Conservation (phyloP, 2,888 invertebrate genomes). For the Julus scandinavius region DNA sequence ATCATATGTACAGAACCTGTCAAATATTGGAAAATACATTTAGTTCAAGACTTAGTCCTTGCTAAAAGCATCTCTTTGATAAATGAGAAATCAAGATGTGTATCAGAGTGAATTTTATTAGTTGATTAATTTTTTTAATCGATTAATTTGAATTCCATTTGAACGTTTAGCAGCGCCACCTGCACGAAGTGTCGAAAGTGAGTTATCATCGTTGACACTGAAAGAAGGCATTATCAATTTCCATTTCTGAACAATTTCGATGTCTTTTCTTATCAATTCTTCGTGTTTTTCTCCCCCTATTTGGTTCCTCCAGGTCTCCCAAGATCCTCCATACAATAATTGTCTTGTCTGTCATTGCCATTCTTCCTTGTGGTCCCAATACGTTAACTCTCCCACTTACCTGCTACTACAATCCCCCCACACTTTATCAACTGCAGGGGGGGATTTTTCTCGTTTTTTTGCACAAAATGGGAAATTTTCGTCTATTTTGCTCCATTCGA, state of each 20-base stretch:
- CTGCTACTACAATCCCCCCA: neutral
- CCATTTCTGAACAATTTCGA: conserved; percentile 7
- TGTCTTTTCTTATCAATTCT: conserved; percentile 7
- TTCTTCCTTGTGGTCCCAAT: neutral
- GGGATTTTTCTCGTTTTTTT: neutral
- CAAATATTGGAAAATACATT: too few species aligned
- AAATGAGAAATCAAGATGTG: neutral
- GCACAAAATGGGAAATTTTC: conserved; percentile 26
- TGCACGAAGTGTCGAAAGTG: neutral
- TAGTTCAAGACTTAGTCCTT: too few species aligned
- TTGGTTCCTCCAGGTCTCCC: too few species aligned
- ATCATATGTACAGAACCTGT: too few species aligned
- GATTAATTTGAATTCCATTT: neutral
- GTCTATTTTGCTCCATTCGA: conserved; percentile 23
- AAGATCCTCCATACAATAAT: neutral
- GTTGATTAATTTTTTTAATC: neutral
- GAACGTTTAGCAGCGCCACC: neutral
- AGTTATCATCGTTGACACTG: neutral
- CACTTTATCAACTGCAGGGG: conserved; percentile 22
- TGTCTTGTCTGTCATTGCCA: conserved; percentile 22
- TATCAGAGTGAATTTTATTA: neutral
- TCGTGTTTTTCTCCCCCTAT: neutral
- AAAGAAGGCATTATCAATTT: conserved; percentile 31
- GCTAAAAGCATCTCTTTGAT: too few species aligned
- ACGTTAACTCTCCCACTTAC: neutral